Evolutionary conservation across 2,888 invertebrate species (phyloP).

Genomic region (Antheraea assamensis): DNA sequence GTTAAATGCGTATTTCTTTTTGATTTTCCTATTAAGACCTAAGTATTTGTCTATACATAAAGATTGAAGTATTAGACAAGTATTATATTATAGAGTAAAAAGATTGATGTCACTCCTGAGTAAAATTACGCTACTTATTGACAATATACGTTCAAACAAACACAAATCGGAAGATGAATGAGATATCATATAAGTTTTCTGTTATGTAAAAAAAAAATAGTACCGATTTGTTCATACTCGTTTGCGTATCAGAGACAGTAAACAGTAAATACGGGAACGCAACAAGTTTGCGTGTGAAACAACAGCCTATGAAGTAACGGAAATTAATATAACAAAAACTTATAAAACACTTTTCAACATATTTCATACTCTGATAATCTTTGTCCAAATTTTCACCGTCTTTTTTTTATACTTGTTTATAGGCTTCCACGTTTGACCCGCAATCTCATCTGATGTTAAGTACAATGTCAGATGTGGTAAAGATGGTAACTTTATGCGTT

Average conservation of each 20-base stretch:
- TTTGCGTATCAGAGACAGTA: conserved; percentile 27
- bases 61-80: no score
- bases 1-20: no score
- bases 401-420: background rate
- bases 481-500: no score
- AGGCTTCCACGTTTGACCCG: no score
- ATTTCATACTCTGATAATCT: conserved; percentile 39
- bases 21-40: no score
- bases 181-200: background rate
- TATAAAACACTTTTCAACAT: conserved; percentile 54
- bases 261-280: conserved; percentile 47
- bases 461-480: no score
- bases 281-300: conserved; percentile 74
- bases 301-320: conserved; percentile 31
- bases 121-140: background rate
- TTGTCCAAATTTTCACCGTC: conserved; percentile 33
- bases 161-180: background rate
- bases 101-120: background rate
- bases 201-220: background rate
- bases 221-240: background rate
- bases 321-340: conserved; percentile 66
- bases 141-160: background rate
- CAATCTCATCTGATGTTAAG: no score
- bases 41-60: no score
- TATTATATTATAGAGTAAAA: no score